These are phyloP conservation scores for Rhabdornis inornatus DNA, from an alignment of 2,113 vertebrate genomes.

Conservation along the genomic window DNA sequence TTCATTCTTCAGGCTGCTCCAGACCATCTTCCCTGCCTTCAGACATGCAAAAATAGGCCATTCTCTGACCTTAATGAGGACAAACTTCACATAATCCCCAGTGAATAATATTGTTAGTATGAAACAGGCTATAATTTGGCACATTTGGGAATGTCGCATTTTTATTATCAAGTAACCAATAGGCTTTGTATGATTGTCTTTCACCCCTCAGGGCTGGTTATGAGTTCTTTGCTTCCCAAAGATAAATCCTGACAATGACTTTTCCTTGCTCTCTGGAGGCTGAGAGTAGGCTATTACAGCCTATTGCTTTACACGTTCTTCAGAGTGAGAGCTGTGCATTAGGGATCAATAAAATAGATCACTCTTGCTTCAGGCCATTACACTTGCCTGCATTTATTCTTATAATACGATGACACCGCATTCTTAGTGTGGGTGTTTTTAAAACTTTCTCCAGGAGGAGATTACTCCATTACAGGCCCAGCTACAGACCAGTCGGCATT, in stretches of 20 bases:
- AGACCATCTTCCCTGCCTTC: background rate
- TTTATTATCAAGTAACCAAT: constrained; percentile 53
- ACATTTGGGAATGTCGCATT: background rate
- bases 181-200: constrained; percentile 28
- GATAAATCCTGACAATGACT: constrained; percentile 64
- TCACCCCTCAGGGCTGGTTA: constrained; percentile 20
- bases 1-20: constrained; percentile 13
- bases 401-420: constrained; percentile 44
- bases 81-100: constrained; percentile 39
- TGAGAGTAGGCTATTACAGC: constrained; percentile 41
- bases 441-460: constrained; percentile 13
- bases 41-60: constrained; percentile 51
- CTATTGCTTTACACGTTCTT: constrained; percentile 22
- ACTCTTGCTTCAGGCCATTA: constrained; percentile 59
- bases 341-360: constrained; percentile 64
- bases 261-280: constrained; percentile 29
- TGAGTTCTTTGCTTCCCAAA: constrained; percentile 37
- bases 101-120: constrained; percentile 38
- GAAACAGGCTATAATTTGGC: constrained; percentile 46
- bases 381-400: constrained; percentile 46
- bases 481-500: background rate
- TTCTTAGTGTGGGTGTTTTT: background rate
- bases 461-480: background rate
- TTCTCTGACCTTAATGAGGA: constrained; percentile 59
- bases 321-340: constrained; percentile 47